These are phyloP conservation scores for Sturmia bella DNA, from an alignment of 2,888 invertebrate genomes.

Conservation along the genomic window DNA sequence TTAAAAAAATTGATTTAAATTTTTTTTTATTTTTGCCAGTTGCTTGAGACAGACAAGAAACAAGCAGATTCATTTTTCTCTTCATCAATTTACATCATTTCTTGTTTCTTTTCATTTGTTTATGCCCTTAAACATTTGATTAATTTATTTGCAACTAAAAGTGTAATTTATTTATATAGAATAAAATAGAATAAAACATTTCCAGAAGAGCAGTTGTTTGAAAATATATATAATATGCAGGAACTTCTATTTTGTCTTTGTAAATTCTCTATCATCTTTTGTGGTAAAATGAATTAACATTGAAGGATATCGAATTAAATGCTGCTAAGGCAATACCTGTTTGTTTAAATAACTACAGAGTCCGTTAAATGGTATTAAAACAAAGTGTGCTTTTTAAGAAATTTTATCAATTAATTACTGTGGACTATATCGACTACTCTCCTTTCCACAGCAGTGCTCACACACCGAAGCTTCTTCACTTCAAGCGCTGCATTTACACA, in stretches of 20 bases:
- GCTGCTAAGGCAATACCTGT: no score
- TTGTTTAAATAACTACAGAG: no score
- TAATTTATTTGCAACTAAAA: conserved; percentile 47
- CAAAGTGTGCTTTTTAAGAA: no score
- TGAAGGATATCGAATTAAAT: conserved; percentile 1
- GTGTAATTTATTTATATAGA: not conserved
- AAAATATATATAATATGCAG: conserved; percentile 2
- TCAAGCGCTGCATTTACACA: no score
- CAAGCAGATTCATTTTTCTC: conserved; percentile 52
- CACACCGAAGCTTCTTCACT: no score
- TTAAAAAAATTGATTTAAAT: conserved; percentile 1
- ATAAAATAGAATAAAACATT: conserved; percentile 2
- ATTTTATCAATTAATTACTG: no score
- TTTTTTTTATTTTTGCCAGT: not conserved
- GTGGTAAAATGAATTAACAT: conserved; percentile 9
- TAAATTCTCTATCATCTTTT: conserved; percentile 1
- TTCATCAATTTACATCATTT: conserved; percentile 17
- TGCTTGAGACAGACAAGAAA: not conserved
- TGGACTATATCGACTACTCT: no score
- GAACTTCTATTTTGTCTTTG: not conserved
- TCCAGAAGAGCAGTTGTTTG: conserved; percentile 32
- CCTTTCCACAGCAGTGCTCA: no score
- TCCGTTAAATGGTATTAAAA: no score
- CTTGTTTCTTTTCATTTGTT: conserved; percentile 4
- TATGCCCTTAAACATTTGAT: conserved; percentile 33